phyloP scores from a whole-genome alignment of 2,113 vertebrate species.

The Gambusia affinis region DNA sequence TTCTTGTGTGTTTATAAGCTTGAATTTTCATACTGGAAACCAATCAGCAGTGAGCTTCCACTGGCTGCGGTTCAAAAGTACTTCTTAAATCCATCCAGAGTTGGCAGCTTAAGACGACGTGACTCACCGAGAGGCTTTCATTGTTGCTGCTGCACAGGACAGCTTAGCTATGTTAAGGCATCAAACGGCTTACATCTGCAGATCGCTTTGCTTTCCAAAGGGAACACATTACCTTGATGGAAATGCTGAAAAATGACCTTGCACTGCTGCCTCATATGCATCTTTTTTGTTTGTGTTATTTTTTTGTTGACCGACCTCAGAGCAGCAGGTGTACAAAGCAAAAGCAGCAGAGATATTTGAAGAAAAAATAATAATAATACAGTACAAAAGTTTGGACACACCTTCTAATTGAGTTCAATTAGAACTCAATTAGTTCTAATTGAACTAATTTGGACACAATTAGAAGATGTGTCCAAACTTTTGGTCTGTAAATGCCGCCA shows the following conservation, averaged over 20 bases:
- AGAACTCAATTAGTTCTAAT: no score
- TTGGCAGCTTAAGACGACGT: conserved; percentile 16
- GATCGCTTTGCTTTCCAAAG: background rate
- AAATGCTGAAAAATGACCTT: conserved; percentile 13
- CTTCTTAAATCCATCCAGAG: conserved; percentile 11
- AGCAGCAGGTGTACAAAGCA: conserved; percentile 8
- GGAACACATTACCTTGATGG: conserved; percentile 25
- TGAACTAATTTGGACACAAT: no score
- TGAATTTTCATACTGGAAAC: conserved; percentile 22
- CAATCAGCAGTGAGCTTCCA: conserved; percentile 9
- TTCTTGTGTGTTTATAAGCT: conserved; percentile 20
- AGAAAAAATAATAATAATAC: background rate
- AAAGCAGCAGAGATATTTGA: conserved; percentile 21
- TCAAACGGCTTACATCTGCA: conserved; percentile 17
- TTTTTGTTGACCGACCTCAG: background rate
- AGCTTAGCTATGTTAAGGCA: conserved; percentile 30
- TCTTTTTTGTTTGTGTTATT: background rate
- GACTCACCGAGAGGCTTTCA: conserved; percentile 44
- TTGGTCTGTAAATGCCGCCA: background rate
- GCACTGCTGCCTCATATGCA: conserved; percentile 5
- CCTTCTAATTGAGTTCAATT: no score
- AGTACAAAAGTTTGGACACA: no score
- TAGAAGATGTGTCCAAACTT: no score
- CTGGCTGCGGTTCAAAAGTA: conserved; percentile 46
- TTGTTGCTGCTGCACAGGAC: conserved; percentile 22